These are phyloP conservation scores for Rhynchonycteris naso DNA, from an alignment of 2,797 vertebrate species.

Conservation along the genomic window DNA sequence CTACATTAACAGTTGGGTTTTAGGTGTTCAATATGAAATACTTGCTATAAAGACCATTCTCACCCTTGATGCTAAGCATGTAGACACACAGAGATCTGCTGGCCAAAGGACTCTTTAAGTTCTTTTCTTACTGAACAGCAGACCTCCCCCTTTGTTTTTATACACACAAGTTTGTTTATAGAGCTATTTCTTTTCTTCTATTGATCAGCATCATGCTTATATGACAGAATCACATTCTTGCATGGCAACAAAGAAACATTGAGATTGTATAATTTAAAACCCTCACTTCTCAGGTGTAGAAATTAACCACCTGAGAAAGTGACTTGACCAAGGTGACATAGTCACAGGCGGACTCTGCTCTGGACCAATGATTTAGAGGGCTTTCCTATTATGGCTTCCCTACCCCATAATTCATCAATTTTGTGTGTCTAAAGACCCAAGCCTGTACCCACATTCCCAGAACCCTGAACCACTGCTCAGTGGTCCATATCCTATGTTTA, in stretches of 20 bases:
- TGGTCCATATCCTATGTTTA: too few relatives aligned
- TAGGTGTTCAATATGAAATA: neutral
- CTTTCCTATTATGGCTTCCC: rapidly evolving
- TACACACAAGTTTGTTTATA: neutral
- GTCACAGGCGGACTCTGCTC: too few relatives aligned
- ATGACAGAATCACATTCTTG: neutral
- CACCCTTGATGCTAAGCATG: too few relatives aligned
- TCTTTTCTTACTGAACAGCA: neutral
- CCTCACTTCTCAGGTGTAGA: neutral
- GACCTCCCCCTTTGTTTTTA: neutral
- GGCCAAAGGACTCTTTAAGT: neutral
- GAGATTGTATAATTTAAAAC: neutral
- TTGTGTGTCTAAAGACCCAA: neutral
- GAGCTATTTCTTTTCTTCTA: neutral
- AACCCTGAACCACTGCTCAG: neutral
- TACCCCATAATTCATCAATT: neutral
- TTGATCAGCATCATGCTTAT: neutral
- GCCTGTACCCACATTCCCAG: neutral
- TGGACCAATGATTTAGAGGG: neutral
- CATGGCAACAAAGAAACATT: neutral
- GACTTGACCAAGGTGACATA: neutral
- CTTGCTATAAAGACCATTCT: neutral
- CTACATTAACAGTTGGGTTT: neutral
- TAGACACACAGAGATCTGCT: too few relatives aligned
- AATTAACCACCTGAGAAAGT: neutral